phyloP scores from a whole-genome alignment of 2,797 vertebrate genomes.

The Acridotheres tristis region DNA sequence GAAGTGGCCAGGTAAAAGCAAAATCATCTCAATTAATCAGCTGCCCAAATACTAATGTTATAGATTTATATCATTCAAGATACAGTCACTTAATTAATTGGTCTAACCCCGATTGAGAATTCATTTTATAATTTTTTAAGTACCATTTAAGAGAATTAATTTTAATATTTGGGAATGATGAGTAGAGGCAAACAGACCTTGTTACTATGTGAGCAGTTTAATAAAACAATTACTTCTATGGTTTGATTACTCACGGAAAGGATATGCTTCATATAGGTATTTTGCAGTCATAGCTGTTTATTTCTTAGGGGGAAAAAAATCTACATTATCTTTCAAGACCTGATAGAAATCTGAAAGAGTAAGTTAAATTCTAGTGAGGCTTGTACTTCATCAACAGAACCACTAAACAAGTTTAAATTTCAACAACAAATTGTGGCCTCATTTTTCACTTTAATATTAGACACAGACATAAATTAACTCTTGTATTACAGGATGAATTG shows the following conservation, averaged over 20 bases:
- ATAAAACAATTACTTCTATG: background rate
- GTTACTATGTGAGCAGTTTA: background rate
- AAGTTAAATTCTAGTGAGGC: background rate
- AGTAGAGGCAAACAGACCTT: background rate
- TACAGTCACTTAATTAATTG: background rate
- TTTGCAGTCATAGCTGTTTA: background rate
- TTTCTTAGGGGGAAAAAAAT: fast-evolving
- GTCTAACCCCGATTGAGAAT: background rate
- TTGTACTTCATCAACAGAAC: background rate
- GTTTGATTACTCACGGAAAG: background rate
- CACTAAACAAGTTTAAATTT: background rate
- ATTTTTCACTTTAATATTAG: background rate
- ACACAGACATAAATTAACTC: background rate
- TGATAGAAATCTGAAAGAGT: background rate
- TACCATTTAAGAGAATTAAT: background rate
- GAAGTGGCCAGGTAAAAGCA: background rate
- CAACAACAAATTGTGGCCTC: background rate
- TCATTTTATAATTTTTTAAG: background rate
- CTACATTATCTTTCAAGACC: background rate
- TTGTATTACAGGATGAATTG: background rate
- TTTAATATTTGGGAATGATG: background rate
- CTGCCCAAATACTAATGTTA: background rate
- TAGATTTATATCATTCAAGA: background rate
- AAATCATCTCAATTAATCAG: background rate
- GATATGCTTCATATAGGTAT: background rate